Conservation (phyloP, 2,888 invertebrate genomes). For the Dolichopus griseipennis region DNA sequence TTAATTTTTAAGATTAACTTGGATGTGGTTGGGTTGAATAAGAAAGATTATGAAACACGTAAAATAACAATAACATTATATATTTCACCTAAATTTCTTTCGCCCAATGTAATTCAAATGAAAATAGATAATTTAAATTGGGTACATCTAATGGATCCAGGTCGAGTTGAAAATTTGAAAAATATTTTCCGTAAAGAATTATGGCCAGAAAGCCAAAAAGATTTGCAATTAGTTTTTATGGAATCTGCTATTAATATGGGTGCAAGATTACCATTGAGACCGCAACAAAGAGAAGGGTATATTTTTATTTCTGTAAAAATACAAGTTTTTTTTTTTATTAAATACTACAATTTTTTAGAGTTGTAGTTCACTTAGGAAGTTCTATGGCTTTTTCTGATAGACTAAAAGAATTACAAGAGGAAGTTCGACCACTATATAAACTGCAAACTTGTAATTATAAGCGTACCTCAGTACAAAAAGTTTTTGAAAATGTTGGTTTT, state of each 20-base stretch:
- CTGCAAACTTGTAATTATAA: conserved; percentile 75
- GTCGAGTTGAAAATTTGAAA: conserved; percentile 61
- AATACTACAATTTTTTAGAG: conserved; percentile 38
- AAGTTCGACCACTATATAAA: conserved; percentile 72
- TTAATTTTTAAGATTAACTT: conserved; percentile 43
- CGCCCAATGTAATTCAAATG: conserved; percentile 69
- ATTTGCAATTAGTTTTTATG: conserved; percentile 73
- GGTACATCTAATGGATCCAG: conserved; percentile 72
- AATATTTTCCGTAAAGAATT: conserved; percentile 67
- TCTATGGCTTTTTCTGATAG: conserved; percentile 57
- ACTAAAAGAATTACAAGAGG: conserved; percentile 51
- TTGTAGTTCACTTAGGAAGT: conserved; percentile 75
- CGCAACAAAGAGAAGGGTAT: conserved; percentile 76
- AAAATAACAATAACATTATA: conserved; percentile 54
- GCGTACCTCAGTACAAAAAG: conserved; percentile 72
- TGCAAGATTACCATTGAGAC: conserved; percentile 70
- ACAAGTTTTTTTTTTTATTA: no score
- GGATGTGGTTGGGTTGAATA: conserved; percentile 69
- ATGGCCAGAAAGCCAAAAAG: conserved; percentile 67
- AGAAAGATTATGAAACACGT: conserved; percentile 67
- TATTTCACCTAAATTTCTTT: conserved; percentile 58
- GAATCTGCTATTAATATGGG: conserved; percentile 79
- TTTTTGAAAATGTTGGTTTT: conserved; percentile 70
- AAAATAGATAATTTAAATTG: conserved; percentile 86
- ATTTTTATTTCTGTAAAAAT: conserved; percentile 17